phyloP scores from a whole-genome alignment of 1,140 invertebrate genomes.

The Radopholus similis region DNA sequence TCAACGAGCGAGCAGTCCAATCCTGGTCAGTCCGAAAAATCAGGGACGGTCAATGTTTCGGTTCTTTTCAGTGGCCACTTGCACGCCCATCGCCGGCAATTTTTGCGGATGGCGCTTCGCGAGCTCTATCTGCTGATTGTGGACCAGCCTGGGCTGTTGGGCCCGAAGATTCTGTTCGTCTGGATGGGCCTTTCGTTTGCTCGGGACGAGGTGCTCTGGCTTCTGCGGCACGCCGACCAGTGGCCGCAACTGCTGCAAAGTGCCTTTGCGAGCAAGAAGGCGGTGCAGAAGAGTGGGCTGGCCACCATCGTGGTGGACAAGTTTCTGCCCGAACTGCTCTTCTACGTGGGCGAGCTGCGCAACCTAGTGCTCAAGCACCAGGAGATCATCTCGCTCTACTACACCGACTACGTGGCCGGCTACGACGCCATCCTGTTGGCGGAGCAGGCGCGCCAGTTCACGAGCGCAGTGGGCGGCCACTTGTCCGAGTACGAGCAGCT shows the following conservation, averaged over 20 bases:
- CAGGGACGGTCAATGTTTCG: neutral
- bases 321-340: constrained; percentile 90
- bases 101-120: constrained; percentile 86
- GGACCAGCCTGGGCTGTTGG: constrained; percentile 92
- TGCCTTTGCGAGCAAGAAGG: constrained; percentile 67
- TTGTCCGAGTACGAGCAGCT: constrained; percentile 86
- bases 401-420: constrained; percentile 79
- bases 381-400: constrained; percentile 94
- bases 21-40: constrained; percentile 14
- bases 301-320: constrained; percentile 39
- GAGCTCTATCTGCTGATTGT: constrained; percentile 90
- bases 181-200: constrained; percentile 91
- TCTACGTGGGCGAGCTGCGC: constrained; percentile 92
- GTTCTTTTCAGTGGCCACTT: constrained; percentile 34
- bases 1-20: constrained; percentile 34
- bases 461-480: constrained; percentile 71
- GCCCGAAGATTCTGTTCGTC: constrained; percentile 76
- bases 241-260: constrained; percentile 67
- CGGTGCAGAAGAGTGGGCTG: constrained; percentile 65
- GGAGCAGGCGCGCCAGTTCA: constrained; percentile 75
- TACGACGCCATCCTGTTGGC: constrained; percentile 89
- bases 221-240: constrained; percentile 90
- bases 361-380: constrained; percentile 68
- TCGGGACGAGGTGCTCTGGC: constrained; percentile 93
- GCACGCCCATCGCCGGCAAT: constrained; percentile 85